Base-by-base conservation (phyloP, 1,140 invertebrate species). In the Pemphigus obesinymphae region DNA sequence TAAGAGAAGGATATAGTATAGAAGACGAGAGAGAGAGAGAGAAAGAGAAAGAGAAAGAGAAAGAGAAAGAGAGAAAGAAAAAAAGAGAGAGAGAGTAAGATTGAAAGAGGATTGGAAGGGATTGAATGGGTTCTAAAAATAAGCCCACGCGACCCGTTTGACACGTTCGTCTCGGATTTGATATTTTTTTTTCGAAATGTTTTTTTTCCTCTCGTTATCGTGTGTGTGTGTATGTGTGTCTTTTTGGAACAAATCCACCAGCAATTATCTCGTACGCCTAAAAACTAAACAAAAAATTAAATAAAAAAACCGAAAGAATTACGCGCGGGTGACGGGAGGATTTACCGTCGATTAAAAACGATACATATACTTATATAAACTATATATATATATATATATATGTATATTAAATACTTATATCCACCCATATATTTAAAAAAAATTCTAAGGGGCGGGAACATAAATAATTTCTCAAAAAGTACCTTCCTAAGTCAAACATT, bases 301-400 rank as follows among this genome's bases (percentile, higher is more conserved):
- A 3, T n/a, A n/a, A 8, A 40, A 72, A 6, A n/a, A 37, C n/a
- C 20, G 48, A 20, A 76, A 55, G 31, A 76, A 55, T 31, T 31
- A n/a, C 29, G 48, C 20, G 72, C 31, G 7, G 29, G 29, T 10
- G 37, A 40, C 45, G 23, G 13, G 29, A 78, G 75, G 75, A 78
- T 78, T 55, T 78, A 78, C 75, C 75, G 75, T 61, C 75, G 75
- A 78, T 78, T 78, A 45, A 72, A 45, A 45, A 43, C 63, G 20
- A 66, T 34, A 20, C 15, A n/a, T n/a, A n/a, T n/a, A n/a, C n/a
- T n/a, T 6, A 63, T 31, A 63, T 55, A 63, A 31, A 63, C 23
- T 55, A 55, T 11, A 31, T 23, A 23, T 11, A 23, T n/a, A 55
- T n/a, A 55, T 55, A 55, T 26, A 55, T 55, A 55, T n/a, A 23